Conservation (phyloP, 2,797 vertebrate species). For the Martes flavigula region DNA sequence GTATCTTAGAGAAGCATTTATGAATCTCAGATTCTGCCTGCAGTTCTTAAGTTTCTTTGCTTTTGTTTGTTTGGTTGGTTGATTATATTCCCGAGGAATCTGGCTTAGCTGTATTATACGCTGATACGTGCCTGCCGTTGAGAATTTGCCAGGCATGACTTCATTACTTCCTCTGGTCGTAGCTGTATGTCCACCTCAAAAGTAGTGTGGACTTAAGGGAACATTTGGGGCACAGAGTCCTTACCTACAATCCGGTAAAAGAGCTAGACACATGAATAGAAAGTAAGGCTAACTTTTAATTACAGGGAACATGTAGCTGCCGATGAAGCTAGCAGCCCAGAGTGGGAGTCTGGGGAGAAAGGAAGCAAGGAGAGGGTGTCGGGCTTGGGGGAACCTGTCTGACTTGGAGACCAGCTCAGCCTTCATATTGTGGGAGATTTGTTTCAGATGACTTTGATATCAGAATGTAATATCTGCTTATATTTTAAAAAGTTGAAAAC, state of each 20-base stretch:
- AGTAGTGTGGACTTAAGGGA: background rate
- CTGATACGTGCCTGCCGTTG: background rate
- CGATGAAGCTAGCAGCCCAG: no score
- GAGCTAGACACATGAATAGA: background rate
- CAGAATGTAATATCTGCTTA: background rate
- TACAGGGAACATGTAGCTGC: background rate
- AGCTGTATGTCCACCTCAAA: background rate
- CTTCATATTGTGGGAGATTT: background rate
- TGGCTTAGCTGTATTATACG: background rate
- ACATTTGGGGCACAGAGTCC: no score
- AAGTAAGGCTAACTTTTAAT: background rate
- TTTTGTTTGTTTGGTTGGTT: background rate
- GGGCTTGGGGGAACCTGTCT: rapidly evolving
- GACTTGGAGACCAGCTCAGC: background rate
- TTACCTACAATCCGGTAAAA: background rate
- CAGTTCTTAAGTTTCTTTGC: background rate
- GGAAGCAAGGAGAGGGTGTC: no score
- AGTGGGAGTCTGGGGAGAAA: background rate
- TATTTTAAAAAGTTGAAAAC: background rate
- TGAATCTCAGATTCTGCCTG: background rate
- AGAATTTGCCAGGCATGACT: background rate
- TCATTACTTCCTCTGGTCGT: background rate
- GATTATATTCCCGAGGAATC: background rate
- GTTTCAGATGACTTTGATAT: background rate
- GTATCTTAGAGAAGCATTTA: background rate